Base-by-base conservation (phyloP, 30 jellyfish, hydroid and myxozoan genomes). In the Rhopilema esculentum region DNA sequence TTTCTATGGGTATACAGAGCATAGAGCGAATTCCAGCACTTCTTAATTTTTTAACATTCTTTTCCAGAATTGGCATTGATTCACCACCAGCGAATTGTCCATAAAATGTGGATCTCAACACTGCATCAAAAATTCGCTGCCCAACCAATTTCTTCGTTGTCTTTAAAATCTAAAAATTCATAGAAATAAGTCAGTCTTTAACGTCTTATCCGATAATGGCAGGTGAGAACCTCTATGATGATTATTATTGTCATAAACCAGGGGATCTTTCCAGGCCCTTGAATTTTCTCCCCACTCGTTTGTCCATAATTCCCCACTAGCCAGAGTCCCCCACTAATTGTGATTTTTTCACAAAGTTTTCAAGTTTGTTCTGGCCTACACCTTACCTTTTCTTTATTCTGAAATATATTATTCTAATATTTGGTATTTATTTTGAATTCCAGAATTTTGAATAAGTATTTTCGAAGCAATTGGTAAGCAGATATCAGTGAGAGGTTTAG, bases 71-170 rank as follows among this genome's bases (percentile, higher is more conserved):
- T n/a, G 77, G 73, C 76, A 86, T 40, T 0, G 91, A 50, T 61
- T 77, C 96, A 53, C 99, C 99, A 4, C 97, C 99, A 26, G 90
- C 94, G 33, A 96, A 96, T 21, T 96, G 98, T 18, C 98, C 98
- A 68, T 96, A 96, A 57, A 91, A 91, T 23, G 99, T 96, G n/a
- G 95, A 49, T 68, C 84, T 84, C 91, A 96, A 51, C 21, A 87
- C 30, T 0, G 75, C 64, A 49, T 79, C 90, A 52, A 67, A 87
- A 0, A 87, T 1, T 17, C 85, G 49, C 73, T 77, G 62, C 20
- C 97, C 97, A 63, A 91, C 76, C 16, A 91, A 1, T 62, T 70
- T 68, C 82, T 62, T 91, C 49, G 95, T 27, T n/a, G 84, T 8
- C 28, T 31, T 33, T 16, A 91, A 74, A 27, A 91, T 49, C 97